These are phyloP conservation scores for Onychomys leucogaster DNA, from an alignment of 2,797 vertebrate genomes.

Conservation along the genomic window DNA sequence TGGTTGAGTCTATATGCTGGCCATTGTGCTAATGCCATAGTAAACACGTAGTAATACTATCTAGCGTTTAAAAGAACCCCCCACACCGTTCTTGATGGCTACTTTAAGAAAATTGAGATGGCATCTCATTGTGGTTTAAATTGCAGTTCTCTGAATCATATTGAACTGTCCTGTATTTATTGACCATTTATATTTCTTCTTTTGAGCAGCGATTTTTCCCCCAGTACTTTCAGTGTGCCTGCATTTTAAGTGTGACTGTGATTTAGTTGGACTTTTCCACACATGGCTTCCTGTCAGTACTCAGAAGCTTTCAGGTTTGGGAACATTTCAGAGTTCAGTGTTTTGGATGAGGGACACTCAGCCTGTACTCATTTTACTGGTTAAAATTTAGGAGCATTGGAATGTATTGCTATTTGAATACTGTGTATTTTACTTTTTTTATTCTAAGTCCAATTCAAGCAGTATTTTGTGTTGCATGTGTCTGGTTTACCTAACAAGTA, in stretches of 20 bases:
- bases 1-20: not conserved
- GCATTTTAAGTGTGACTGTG: not conserved
- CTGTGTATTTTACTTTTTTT: not conserved
- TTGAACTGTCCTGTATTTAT: not conserved
- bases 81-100: not conserved
- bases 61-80: not conserved
- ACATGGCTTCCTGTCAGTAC: not conserved
- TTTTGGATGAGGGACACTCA: not conserved
- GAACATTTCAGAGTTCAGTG: not conserved
- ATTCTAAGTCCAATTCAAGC: not conserved
- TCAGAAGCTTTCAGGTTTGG: not conserved
- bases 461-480: not conserved
- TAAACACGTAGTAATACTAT: not conserved
- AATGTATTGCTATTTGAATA: conserved; percentile 29
- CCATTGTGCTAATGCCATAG: not conserved
- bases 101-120: not conserved
- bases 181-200: not conserved
- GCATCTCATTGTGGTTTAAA: not conserved
- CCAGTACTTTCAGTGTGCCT: not conserved
- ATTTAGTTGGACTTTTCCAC: not conserved
- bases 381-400: conserved; percentile 18
- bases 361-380: not conserved
- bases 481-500: conserved; percentile 48
- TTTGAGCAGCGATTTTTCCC: not conserved
- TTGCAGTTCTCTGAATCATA: not conserved